phyloP scores from a whole-genome alignment of 2,113 vertebrate genomes.

The Elachura formosa region DNA sequence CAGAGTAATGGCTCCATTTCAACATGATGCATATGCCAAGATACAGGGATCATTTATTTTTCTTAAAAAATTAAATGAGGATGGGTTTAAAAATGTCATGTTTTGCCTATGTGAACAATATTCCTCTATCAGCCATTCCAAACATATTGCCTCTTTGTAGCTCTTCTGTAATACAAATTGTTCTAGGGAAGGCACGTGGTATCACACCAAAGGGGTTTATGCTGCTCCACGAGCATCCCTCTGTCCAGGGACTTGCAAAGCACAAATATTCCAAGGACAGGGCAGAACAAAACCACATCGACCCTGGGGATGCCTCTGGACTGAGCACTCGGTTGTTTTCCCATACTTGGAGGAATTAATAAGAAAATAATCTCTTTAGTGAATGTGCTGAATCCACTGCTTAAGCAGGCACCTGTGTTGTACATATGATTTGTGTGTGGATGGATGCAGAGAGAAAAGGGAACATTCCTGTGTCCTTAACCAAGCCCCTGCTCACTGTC shows the following conservation, averaged over 20 bases:
- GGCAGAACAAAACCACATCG: neutral
- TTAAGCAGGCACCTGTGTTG: neutral
- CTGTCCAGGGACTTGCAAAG: neutral
- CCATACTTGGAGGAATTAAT: neutral
- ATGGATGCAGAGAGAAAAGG: neutral
- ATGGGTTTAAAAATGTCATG: slow-evolving; percentile 39
- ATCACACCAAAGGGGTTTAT: neutral
- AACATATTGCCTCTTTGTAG: neutral
- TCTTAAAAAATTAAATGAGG: slow-evolving; percentile 43
- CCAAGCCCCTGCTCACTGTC: neutral
- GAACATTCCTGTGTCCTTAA: fast-evolving
- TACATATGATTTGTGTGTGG: fast-evolving
- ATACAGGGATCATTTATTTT: slow-evolving; percentile 28
- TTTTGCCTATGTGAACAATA: slow-evolving; percentile 25
- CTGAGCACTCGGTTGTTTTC: neutral
- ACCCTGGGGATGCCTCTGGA: neutral
- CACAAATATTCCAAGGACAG: neutral
- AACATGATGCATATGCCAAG: slow-evolving; percentile 2
- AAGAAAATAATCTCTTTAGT: neutral
- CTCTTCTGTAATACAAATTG: neutral
- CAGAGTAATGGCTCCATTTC: slow-evolving; percentile 29
- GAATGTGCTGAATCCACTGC: neutral
- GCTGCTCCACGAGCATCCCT: neutral
- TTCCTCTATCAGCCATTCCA: neutral
- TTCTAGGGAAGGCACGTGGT: neutral